Evolutionary conservation across 2,113 vertebrate species (phyloP), one percentile per base, ranked within the genome.

Genomic region (Hystrix brachyura): DNA sequence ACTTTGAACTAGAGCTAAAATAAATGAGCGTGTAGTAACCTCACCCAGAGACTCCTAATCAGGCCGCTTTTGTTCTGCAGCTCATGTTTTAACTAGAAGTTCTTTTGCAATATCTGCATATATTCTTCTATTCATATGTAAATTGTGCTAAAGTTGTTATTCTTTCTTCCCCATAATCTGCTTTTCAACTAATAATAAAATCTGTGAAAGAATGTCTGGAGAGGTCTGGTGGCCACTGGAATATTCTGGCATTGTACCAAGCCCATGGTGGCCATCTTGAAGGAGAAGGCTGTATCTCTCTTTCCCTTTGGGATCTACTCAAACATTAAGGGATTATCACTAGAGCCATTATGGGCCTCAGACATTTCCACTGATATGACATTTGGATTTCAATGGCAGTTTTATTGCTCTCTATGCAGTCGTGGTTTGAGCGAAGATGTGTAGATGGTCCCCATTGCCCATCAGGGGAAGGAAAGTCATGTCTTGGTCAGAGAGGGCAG

Each of bases 61-160:
- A 98, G 81, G 12, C 62, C 0, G 29, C 43, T 85, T 98, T 98
- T 98, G 97, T 97, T 97, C 94, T 46, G 19, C 1, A 5, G 81
- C 65, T 96, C 90, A 7, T 18, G 38, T 93, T 91, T 81, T 81
- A 91, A 90, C 55, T 12, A 82, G 59, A 89, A 79, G 80, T 69
- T 92, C n/a, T 0, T 94, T 55, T 23, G 81, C 32, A 76, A 53
- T 88, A 95, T 80, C 92, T 82, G 87, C 3, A n/a, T n/a, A 82
- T 38, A 96, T 48, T 90, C 57, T 91, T 76, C 98, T 84, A 97
- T 98, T 98, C 97, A 97, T 97, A 98, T 98, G 98, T 71, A 97
- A 98, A 98, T 98, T n/a, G 72, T 17, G 79, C 83, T 90, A 95
- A 80, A 55, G 85, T 78, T 91, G 85, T 80, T 97, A 95, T 97